phyloP scores from a whole-genome alignment of 2,113 vertebrate genomes.

The Hoplias malabaricus region DNA sequence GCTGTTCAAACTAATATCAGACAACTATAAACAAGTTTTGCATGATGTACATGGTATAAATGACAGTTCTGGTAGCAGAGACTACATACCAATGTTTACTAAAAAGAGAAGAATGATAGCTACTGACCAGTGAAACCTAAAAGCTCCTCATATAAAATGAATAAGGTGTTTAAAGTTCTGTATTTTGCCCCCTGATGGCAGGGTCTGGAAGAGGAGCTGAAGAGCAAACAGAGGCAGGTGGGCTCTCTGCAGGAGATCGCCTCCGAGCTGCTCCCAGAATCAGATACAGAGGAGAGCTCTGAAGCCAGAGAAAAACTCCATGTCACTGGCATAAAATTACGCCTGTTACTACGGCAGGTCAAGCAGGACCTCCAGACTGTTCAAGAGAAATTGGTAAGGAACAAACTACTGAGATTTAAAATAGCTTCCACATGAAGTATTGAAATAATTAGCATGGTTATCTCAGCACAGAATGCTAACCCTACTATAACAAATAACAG shows the following conservation, averaged over 20 bases:
- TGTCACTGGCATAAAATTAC: constrained; percentile 82
- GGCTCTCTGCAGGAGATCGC: constrained; percentile 81
- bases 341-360: constrained; percentile 77
- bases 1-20: no score
- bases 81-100: no score
- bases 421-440: background rate
- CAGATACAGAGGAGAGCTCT: constrained; percentile 65
- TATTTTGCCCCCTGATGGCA: constrained; percentile 56
- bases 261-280: constrained; percentile 75
- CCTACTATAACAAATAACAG: background rate
- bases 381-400: constrained; percentile 79
- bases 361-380: constrained; percentile 73
- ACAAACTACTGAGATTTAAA: background rate
- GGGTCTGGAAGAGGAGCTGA: constrained; percentile 83
- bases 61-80: background rate
- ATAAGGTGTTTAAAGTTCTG: background rate
- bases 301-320: constrained; percentile 86
- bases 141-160: no score
- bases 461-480: background rate
- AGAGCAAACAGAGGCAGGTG: constrained; percentile 71
- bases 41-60: background rate
- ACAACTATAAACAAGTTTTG: no score
- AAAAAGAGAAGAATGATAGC: no score
- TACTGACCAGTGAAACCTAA: no score
- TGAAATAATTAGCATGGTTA: background rate